Evolutionary conservation across 1,140 invertebrate species (phyloP).

Genomic region (Sarcophaga peregrina): DNA sequence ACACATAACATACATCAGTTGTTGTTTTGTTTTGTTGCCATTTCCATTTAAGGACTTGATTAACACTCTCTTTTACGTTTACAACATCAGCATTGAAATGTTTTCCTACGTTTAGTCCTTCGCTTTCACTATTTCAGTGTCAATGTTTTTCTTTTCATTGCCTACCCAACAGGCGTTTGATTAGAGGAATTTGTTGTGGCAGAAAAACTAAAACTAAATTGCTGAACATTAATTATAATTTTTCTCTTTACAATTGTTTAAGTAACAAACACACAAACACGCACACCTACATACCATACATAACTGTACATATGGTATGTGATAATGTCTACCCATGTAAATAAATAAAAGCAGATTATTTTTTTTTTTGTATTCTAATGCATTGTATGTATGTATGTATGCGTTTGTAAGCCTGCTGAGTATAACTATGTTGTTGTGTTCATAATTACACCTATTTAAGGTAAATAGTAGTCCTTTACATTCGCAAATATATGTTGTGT

Average conservation of each 20-base stretch:
- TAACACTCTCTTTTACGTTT: not conserved
- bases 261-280: too few relatives aligned
- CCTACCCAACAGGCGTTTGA: not conserved
- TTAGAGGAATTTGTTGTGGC: not conserved
- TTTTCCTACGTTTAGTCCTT: not conserved
- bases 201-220: conserved; percentile 16
- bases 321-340: not conserved
- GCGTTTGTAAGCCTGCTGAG: not conserved
- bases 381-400: not conserved
- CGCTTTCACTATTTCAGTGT: not conserved
- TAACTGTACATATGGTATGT: too few relatives aligned
- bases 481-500: not conserved
- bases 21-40: not conserved
- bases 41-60: not conserved
- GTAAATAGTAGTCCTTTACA: not conserved
- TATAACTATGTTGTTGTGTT: conserved; percentile 13
- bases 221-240: conserved; percentile 18
- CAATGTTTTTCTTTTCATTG: not conserved
- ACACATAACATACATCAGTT: not conserved
- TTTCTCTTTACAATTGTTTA: not conserved
- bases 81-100: not conserved
- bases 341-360: not conserved
- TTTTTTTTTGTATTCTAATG: not conserved
- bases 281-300: too few relatives aligned
- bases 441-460: conserved; percentile 36